Evolutionary conservation across 2,888 invertebrate genomes (phyloP), one percentile per base, ranked within the genome.

Genomic region (Periphyllus acericola): DNA sequence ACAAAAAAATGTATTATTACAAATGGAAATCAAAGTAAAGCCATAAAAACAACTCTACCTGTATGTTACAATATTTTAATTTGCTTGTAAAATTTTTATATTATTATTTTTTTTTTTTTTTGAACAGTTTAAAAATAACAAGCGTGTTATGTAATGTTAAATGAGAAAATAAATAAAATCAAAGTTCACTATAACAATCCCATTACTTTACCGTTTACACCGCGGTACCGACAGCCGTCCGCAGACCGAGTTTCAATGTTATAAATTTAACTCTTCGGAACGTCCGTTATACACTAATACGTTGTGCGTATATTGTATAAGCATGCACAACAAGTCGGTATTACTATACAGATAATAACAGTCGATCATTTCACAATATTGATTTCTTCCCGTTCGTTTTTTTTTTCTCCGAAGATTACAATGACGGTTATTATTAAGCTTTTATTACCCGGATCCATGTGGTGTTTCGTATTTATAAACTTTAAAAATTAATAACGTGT

Each of bases 401-500:
- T 78, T 14, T 66, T 66, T 36, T 80, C n/a, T 29, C 19, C 36
- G 3, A 60, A 80, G 80, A 80, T 80, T 66, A 80, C 66, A 80
- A 80, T 66, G 36, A 80, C 80, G 66, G 80, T 80, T 80, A 60
- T 80, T 80, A 80, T 66, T 66, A 66, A 80, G 80, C 80, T 80
- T 80, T 66, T 80, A 80, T 40, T 40, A 66, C 55, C 34, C 55
- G 74, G 74, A 83, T 83, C 74, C 83, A 83, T 55, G 83, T 74
- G 83, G 83, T 55, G 83, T 55, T 74, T 83, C 5, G 52, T 83
- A 83, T 83, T 83, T 83, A 83, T 83, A 83, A 83, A 83, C 83
- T 83, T 83, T 83, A 36, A 66, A 80, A 83, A 83, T 83, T 83
- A 83, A 83, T 74, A 83, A 83, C 74, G 83, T 83, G 83, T 60